Conservation (phyloP, 2,797 vertebrate genomes). For the Rhincodon typus region DNA sequence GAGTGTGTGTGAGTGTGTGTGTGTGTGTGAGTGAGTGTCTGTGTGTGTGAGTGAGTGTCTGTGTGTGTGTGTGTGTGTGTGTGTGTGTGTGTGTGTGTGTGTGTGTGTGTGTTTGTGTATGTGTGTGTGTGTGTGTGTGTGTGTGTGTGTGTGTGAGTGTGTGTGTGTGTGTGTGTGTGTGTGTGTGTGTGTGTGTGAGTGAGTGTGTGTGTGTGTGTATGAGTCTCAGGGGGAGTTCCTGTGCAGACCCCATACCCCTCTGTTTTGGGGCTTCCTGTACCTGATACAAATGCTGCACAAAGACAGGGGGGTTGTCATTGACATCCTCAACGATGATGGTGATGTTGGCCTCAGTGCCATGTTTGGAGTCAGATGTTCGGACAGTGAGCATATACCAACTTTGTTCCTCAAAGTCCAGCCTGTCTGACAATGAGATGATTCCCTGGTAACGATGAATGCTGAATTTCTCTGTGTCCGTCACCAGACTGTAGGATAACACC, state of each 20-base stretch:
- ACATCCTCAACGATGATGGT: conserved; percentile 83
- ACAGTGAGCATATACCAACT: conserved; percentile 77
- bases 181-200: too few relatives aligned
- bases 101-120: too few relatives aligned
- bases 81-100: too few relatives aligned
- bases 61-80: too few relatives aligned
- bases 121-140: too few relatives aligned
- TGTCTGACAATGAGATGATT: conserved; percentile 67
- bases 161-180: too few relatives aligned
- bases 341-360: conserved; percentile 79
- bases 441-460: conserved; percentile 82
- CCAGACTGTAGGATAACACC: conserved; percentile 73
- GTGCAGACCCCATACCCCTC: neutral
- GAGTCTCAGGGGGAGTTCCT: neutral
- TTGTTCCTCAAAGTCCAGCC: conserved; percentile 79
- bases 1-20: too few relatives aligned
- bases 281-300: conserved; percentile 85
- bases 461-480: conserved; percentile 71
- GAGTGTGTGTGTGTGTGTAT: too few relatives aligned
- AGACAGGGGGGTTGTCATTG: conserved; percentile 82
- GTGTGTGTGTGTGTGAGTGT: too few relatives aligned
- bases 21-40: too few relatives aligned
- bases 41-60: too few relatives aligned
- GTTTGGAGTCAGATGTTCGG: conserved; percentile 77
- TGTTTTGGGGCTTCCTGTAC: conserved; percentile 49